A percentile compares a stretch with the other conserved stretches of the same genome.
Conservation (phyloP, 2,113 vertebrate species). For the Pelecanus crispus region DNA sequence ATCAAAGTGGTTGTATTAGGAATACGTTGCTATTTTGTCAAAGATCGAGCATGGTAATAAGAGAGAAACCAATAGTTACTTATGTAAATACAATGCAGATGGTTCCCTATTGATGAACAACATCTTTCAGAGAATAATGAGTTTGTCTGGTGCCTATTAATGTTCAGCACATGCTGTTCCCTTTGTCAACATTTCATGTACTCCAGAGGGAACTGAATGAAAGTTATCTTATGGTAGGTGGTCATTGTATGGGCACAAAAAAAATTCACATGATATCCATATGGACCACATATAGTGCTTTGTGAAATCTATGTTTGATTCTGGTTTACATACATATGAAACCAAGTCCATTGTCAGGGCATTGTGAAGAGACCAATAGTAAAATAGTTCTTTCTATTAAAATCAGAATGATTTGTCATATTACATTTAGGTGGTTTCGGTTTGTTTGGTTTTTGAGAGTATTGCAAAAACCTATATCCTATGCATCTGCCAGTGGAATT, state of each 20-base stretch:
- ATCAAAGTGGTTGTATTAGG: background rate
- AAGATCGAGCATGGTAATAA: background rate
- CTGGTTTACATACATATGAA: background rate
- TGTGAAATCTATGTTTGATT: background rate
- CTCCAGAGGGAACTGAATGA: background rate
- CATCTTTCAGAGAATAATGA: slow-evolving; percentile 48
- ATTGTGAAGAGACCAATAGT: background rate
- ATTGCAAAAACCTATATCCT: background rate
- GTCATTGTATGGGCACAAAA: background rate
- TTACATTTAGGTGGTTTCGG: background rate
- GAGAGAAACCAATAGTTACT: slow-evolving; percentile 11
- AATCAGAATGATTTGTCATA: background rate
- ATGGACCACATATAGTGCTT: background rate
- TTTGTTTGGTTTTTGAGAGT: background rate
- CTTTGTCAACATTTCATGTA: slow-evolving; percentile 33
- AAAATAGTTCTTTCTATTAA: background rate
- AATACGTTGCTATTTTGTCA: slow-evolving; percentile 9
- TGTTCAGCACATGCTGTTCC: slow-evolving; percentile 23
- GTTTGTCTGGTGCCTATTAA: slow-evolving; percentile 41
- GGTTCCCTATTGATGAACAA: slow-evolving; percentile 2
- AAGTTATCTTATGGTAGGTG: background rate
- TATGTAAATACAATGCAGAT: slow-evolving; percentile 50
- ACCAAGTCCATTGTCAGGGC: background rate
- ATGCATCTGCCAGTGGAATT: background rate
- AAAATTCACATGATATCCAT: background rate